phyloP scores from a whole-genome alignment of 2,888 invertebrate species.

The Thera obeliscata region DNA sequence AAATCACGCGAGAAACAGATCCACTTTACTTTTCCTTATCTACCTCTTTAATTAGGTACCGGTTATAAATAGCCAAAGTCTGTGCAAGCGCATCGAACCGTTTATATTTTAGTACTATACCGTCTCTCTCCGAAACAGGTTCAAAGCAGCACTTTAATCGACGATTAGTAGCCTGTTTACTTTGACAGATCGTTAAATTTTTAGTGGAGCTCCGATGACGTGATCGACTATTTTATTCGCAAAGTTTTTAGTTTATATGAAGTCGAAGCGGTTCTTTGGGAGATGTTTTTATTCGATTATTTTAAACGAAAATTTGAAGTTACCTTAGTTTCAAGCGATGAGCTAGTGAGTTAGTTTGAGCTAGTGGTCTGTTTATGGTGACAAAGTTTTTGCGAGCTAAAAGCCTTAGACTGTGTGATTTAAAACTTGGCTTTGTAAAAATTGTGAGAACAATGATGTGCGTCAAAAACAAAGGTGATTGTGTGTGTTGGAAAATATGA shows the following conservation, averaged over 20 bases:
- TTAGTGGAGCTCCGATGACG: constrained; percentile 30
- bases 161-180: constrained; percentile 41
- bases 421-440: no score
- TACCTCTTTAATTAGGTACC: neutral
- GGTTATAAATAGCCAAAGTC: constrained; percentile 22
- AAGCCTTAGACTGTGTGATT: no score
- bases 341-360: no score
- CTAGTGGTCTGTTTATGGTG: no score
- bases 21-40: neutral
- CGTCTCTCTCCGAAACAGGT: constrained; percentile 24
- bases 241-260: neutral
- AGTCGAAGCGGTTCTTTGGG: neutral
- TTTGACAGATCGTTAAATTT: constrained; percentile 33
- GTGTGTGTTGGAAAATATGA: neutral
- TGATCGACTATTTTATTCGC: constrained; percentile 8
- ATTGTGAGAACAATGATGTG: neutral
- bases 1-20: no score
- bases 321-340: no score
- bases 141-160: constrained; percentile 29
- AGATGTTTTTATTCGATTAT: neutral
- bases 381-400: no score
- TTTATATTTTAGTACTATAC: constrained; percentile 21
- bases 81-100: constrained; percentile 16
- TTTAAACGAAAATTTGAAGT: no score
- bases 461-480: constrained; percentile 31